phyloP scores from a whole-genome alignment of 2,797 vertebrate species.

The Vipera ursinii region DNA sequence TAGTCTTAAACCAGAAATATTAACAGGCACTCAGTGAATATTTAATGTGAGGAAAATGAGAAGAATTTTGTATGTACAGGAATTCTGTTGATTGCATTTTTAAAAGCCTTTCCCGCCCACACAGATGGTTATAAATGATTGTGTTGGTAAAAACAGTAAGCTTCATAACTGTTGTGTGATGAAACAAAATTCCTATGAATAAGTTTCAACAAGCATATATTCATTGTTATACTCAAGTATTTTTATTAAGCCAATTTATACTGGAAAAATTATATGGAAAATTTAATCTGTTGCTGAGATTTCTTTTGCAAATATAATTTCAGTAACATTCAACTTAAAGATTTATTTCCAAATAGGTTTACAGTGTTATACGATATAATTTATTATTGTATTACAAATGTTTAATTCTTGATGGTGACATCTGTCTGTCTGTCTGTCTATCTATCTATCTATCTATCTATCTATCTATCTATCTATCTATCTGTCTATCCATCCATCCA shows the following conservation, averaged over 20 bases:
- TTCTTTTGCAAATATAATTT: background rate
- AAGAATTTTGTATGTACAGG: background rate
- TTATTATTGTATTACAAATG: background rate
- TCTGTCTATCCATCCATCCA: background rate
- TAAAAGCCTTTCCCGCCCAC: background rate
- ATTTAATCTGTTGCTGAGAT: background rate
- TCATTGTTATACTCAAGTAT: background rate
- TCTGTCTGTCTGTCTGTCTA: too few species aligned
- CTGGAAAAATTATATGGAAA: background rate
- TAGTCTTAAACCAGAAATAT: background rate
- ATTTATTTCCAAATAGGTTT: background rate
- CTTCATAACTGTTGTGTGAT: background rate
- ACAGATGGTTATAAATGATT: background rate
- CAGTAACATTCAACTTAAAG: background rate
- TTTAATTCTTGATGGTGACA: background rate
- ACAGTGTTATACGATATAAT: background rate
- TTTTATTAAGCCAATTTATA: background rate
- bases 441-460: too few species aligned
- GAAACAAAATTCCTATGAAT: background rate
- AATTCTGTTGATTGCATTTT: background rate
- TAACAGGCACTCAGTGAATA: background rate
- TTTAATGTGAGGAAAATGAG: background rate
- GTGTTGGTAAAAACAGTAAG: background rate
- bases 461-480: too few species aligned
- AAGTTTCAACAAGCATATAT: background rate